Evolutionary conservation across 2,888 invertebrate genomes (phyloP).

Genomic region (Agonopterix heracliana): DNA sequence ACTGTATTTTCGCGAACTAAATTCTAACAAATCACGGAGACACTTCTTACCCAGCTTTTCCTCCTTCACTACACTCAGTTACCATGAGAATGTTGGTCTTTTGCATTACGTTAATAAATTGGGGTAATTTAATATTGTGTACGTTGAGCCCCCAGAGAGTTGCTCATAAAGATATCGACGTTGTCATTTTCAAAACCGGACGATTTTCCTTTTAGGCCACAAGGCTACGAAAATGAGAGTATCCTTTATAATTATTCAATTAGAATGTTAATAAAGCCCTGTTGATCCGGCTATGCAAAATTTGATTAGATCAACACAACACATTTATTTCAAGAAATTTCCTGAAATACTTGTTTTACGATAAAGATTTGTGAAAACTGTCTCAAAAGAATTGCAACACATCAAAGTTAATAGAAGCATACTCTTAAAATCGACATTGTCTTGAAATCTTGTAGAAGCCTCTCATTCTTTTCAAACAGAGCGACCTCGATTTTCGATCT

Average conservation of each 20-base stretch:
- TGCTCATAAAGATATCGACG: slow-evolving; percentile 11
- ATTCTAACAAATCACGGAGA: not conserved
- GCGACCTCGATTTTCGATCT: slow-evolving; percentile 36
- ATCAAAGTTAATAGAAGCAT: slow-evolving; percentile 38
- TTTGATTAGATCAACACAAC: slow-evolving; percentile 1
- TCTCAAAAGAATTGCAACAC: slow-evolving; percentile 13
- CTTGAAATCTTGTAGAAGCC: slow-evolving; percentile 38
- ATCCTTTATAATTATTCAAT: slow-evolving; percentile 42
- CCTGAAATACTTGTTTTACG: not conserved
- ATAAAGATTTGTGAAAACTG: not conserved
- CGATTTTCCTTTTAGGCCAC: slow-evolving; percentile 20
- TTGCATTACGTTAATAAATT: slow-evolving; percentile 14
- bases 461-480: slow-evolving; percentile 38
- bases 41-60: slow-evolving; percentile 1
- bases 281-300: slow-evolving; percentile 10
- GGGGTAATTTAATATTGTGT: slow-evolving; percentile 11
- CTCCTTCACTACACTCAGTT: not conserved
- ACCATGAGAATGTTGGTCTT: slow-evolving; percentile 8
- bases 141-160: slow-evolving; percentile 7
- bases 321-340: not conserved
- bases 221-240: slow-evolving; percentile 31
- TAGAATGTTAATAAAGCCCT: slow-evolving; percentile 36
- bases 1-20: not conserved
- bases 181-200: slow-evolving; percentile 10
- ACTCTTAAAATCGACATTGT: slow-evolving; percentile 33